Base-by-base conservation (phyloP, 1,140 invertebrate genomes). In the Pseudomyrmex dendroicus region DNA sequence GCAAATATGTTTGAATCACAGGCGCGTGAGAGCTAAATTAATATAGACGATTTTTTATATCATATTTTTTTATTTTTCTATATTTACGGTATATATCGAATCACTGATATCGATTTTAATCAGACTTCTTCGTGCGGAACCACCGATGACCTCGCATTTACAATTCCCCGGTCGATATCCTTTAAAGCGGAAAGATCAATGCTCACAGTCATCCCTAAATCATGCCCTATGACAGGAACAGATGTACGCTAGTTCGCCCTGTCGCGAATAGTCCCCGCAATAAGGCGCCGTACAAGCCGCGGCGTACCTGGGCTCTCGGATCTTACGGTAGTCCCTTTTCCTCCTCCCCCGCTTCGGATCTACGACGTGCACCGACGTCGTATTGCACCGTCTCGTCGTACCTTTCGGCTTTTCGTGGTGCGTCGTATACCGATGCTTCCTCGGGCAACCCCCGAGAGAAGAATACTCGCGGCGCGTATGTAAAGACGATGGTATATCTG, bases 401-500 rank as follows among this genome's bases (percentile, higher is more conserved):
- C 84, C 86, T 50, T 67, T 44, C 25, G 67, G 44, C 84, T 78
- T 83, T 59, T 72, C 59, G 20, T 73, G 54, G 10, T 20, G n/a
- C 17, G 25, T 44, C 73, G 57, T 46, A 35, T 35, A 35, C 59
- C 44, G 52, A 67, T 61, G 54, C 59, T 56, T 20, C 22, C 57
- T 35, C 35, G 83, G 46, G 85, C 86, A 84, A 68, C 56, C 77
- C 48, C 52, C 62, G 35, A 10, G 62, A 57, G 48, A 86, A 88
- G 84, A 89, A 88, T 85, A 89, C 35, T 84, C 83, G 83, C 83
- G 73, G 85, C 76, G 44, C 72, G 73, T 74, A 88, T 91, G 93
- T 92, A 93, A 93, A 91, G 89, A 92, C 92, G 93, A 94, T 94
- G 92, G 92, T 94, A 92, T 94, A 94, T 94, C 93, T 94, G 93